These are phyloP conservation scores for Cantharis lateralis DNA, from an alignment of 2,888 invertebrate species.

Conservation along the genomic window DNA sequence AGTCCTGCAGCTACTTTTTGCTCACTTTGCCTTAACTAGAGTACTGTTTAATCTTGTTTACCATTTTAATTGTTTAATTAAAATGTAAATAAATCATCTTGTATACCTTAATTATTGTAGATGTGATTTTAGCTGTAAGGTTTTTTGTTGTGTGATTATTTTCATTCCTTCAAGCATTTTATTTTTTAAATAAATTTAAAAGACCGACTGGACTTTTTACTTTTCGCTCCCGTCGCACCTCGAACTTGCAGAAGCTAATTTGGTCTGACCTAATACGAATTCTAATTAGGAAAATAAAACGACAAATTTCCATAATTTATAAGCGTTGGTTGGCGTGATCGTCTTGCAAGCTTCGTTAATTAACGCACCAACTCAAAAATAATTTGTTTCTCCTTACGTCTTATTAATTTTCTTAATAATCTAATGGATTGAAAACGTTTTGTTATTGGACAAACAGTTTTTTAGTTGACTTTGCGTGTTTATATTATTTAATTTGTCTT, in stretches of 20 bases:
- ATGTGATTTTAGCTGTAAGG: background rate
- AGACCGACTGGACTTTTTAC: background rate
- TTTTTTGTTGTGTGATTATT: background rate
- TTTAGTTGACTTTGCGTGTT: background rate
- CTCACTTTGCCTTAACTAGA: background rate
- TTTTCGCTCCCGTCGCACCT: background rate
- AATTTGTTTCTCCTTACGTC: constrained; percentile 13
- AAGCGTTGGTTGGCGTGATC: constrained; percentile 14
- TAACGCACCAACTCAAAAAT: constrained; percentile 14
- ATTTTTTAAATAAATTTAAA: background rate
- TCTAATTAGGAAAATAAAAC: background rate
- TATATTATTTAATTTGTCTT: background rate
- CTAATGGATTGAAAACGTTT: constrained; percentile 17
- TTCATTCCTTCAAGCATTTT: background rate
- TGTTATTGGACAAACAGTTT: background rate
- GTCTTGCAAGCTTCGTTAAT: constrained; percentile 6
- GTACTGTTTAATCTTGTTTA: background rate
- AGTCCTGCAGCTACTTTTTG: background rate
- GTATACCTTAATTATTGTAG: background rate
- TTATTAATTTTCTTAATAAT: constrained; percentile 15
- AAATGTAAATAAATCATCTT: background rate
- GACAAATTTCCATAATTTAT: background rate
- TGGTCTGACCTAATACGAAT: background rate
- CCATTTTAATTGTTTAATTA: background rate
- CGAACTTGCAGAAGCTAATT: background rate